Percentiles rank a stretch among this genome's conserved stretches.
These are phyloP conservation scores for Charadrius vociferus DNA, from an alignment of 2,113 vertebrate genomes.

Conservation along the genomic window DNA sequence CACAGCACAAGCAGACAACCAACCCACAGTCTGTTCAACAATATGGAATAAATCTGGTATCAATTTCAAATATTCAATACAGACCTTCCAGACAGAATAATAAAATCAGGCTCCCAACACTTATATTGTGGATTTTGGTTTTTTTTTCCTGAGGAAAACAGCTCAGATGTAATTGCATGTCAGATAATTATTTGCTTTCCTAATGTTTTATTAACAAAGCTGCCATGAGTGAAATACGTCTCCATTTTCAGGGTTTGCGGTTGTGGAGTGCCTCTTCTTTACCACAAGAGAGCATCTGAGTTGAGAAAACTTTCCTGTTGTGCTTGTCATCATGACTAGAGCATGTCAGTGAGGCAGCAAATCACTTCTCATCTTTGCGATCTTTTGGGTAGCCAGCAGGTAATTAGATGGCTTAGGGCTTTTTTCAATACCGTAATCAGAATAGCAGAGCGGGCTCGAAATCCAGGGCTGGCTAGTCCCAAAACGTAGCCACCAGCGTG, in stretches of 20 bases:
- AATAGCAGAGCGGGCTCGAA: background rate
- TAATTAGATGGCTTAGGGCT: conserved; percentile 1
- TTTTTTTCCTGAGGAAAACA: background rate
- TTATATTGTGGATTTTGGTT: too few relatives aligned
- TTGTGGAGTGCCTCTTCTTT: conserved; percentile 58
- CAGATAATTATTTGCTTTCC: conserved; percentile 61
- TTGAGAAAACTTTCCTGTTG: conserved; percentile 54
- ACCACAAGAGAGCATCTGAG: conserved; percentile 59
- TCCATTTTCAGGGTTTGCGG: conserved; percentile 43
- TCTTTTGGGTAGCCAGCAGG: conserved; percentile 27
- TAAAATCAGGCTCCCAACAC: background rate
- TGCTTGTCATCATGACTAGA: background rate
- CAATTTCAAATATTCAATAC: background rate
- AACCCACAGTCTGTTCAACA: background rate
- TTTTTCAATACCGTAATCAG: background rate
- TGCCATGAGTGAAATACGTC: conserved; percentile 34
- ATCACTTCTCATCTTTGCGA: conserved; percentile 5
- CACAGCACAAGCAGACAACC: background rate
- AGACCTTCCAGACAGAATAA: background rate
- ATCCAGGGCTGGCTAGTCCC: background rate
- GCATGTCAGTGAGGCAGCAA: background rate
- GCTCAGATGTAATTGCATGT: conserved; percentile 36
- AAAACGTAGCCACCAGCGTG: background rate
- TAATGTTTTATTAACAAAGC: conserved; percentile 66
- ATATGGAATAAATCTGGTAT: background rate